A percentile compares a stretch with the other conserved stretches of the same genome.
Evolutionary conservation across 1,140 invertebrate species (phyloP).

Genomic region (Probaryconus sp.): DNA sequence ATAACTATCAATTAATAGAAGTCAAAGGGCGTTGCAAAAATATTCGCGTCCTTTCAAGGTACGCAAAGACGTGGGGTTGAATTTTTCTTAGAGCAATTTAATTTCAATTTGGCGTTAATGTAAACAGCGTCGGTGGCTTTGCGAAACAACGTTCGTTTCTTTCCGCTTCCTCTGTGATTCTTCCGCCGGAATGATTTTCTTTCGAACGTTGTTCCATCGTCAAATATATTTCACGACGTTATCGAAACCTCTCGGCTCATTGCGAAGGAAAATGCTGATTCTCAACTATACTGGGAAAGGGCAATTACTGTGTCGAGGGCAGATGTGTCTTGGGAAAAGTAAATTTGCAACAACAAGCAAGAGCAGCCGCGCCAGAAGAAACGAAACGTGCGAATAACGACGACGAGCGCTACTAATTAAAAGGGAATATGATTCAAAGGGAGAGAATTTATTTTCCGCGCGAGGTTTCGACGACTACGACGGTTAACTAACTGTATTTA

Average conservation of each 20-base stretch:
- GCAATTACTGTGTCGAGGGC: slow-evolving; percentile 55
- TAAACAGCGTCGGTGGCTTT: slow-evolving; percentile 18
- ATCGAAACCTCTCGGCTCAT: slow-evolving; percentile 48
- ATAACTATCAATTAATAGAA: too few relatives aligned
- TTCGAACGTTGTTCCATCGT: slow-evolving; percentile 26
- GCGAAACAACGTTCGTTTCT: slow-evolving; percentile 31
- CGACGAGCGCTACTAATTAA: slow-evolving; percentile 54
- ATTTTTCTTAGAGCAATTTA: slow-evolving; percentile 22
- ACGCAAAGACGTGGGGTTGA: too few relatives aligned
- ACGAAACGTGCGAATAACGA: slow-evolving; percentile 53
- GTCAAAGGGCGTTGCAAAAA: too few relatives aligned
- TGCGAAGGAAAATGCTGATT: slow-evolving; percentile 48
- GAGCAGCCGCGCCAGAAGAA: slow-evolving; percentile 23
- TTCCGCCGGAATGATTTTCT: slow-evolving; percentile 49
- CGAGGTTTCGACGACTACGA: slow-evolving; percentile 26
- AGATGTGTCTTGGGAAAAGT: slow-evolving; percentile 59
- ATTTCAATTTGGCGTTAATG: slow-evolving; percentile 29
- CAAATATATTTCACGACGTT: slow-evolving; percentile 47
- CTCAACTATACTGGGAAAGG: slow-evolving; percentile 49
- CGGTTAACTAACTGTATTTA: slow-evolving; percentile 49
- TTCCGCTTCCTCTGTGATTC: slow-evolving; percentile 23
- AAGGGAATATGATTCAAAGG: slow-evolving; percentile 57
- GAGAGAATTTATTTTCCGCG: slow-evolving; percentile 50
- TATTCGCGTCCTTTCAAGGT: too few relatives aligned
- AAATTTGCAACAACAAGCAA: slow-evolving; percentile 47